Evolutionary conservation across 2,797 vertebrate species (phyloP).

Genomic region (Sciaenops ocellatus): DNA sequence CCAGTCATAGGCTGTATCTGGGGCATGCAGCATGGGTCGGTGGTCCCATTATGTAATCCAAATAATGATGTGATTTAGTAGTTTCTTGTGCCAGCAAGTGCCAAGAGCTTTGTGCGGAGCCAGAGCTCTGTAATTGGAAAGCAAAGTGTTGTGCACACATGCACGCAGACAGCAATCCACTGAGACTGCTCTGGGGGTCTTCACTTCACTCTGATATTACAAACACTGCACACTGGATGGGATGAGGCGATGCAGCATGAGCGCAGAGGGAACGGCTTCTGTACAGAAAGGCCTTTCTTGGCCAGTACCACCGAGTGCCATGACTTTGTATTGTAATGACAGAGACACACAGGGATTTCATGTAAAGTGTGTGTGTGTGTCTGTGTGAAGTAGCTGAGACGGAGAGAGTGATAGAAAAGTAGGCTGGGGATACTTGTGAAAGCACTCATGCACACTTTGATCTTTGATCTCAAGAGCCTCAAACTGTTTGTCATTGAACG

Average conservation of each 20-base stretch:
- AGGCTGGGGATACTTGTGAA: conserved; percentile 28
- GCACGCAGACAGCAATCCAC: conserved; percentile 37
- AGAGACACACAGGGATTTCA: conserved; percentile 44
- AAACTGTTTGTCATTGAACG: conserved; percentile 33
- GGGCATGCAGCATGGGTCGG: conserved; percentile 69
- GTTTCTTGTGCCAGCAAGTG: conserved; percentile 54
- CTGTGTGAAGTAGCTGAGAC: conserved; percentile 13
- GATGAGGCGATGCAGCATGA: conserved; percentile 16
- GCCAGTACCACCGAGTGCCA: conserved; percentile 60
- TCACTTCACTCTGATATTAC: conserved; percentile 43
- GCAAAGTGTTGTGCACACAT: conserved; percentile 52
- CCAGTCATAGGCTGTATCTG: conserved; percentile 39
- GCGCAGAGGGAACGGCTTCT: conserved; percentile 23
- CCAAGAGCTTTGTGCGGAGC: conserved; percentile 47
- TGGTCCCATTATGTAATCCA: conserved; percentile 76
- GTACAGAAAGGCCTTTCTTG: conserved; percentile 46
- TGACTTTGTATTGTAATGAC: conserved; percentile 53
- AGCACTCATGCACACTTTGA: conserved; percentile 51
- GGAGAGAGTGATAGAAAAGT: conserved; percentile 32
- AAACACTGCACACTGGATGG: conserved; percentile 32
- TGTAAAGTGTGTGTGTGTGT: conserved; percentile 37
- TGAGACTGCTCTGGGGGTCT: conserved; percentile 39
- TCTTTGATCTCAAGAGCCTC: conserved; percentile 51
- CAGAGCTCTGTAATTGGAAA: conserved; percentile 54
- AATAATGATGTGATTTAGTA: conserved; percentile 69